Evolutionary conservation across 1,140 invertebrate genomes (phyloP).

Genomic region (Drosophila funebris): DNA sequence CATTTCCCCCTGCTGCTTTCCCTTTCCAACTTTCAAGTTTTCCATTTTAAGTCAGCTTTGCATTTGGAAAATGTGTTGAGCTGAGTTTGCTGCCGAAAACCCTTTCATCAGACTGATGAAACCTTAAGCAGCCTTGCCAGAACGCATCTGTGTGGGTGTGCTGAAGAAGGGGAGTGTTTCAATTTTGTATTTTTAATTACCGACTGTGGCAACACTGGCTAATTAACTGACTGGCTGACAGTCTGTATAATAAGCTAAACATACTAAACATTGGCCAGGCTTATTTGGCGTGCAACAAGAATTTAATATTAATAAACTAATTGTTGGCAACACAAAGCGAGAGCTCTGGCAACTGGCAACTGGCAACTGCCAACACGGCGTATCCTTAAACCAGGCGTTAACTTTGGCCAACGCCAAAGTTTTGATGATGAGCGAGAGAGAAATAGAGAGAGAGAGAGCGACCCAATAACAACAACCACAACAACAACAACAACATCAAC

Average conservation of each 20-base stretch:
- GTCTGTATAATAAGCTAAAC: constrained; percentile 12
- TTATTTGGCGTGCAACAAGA: constrained; percentile 7
- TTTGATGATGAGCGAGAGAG: background rate
- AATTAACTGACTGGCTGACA: constrained; percentile 29
- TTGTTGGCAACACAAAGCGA: constrained; percentile 52
- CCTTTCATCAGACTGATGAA: constrained; percentile 25
- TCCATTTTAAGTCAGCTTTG: constrained; percentile 17
- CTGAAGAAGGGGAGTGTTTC: constrained; percentile 1
- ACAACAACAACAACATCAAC: constrained; percentile 47
- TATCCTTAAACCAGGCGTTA: constrained; percentile 34
- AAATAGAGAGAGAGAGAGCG: background rate
- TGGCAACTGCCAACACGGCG: background rate
- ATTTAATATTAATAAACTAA: constrained; percentile 75
- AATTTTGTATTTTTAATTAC: constrained; percentile 51
- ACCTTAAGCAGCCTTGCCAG: constrained; percentile 1
- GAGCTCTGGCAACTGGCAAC: background rate
- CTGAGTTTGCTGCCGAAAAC: constrained; percentile 6
- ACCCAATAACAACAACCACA: constrained; percentile 13
- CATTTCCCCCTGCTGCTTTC: too few relatives aligned
- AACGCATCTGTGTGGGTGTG: background rate
- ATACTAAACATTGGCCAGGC: constrained; percentile 21
- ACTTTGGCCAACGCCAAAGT: constrained; percentile 15
- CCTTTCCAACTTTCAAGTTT: background rate
- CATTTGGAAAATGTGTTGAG: constrained; percentile 11
- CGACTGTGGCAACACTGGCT: constrained; percentile 38